phyloP scores from a whole-genome alignment of 2,113 vertebrate species.

The Cryptomyrus ogoouensis region DNA sequence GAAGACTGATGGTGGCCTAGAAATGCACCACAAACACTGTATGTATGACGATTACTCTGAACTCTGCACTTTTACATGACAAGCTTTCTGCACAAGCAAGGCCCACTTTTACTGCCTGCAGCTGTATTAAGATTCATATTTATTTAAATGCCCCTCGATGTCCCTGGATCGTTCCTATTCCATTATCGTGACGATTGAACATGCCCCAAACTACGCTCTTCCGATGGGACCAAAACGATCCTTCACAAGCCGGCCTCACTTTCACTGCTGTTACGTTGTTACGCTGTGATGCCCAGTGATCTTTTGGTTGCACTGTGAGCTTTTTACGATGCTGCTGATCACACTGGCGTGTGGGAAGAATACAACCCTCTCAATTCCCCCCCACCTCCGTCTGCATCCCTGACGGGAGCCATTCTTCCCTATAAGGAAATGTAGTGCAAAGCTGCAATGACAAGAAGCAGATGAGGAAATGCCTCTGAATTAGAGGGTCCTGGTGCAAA shows the following conservation, averaged over 20 bases:
- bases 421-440: slow-evolving; percentile 53
- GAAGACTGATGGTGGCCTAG: background rate
- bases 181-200: background rate
- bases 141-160: background rate
- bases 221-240: background rate
- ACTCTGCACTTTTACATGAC: background rate
- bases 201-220: background rate
- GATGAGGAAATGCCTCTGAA: slow-evolving; percentile 47
- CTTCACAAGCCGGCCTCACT: background rate
- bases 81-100: background rate
- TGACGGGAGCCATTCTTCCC: slow-evolving; percentile 42
- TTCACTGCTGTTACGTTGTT: background rate
- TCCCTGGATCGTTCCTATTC: background rate
- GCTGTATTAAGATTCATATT: background rate
- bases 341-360: background rate
- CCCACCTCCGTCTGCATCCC: background rate
- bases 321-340: background rate
- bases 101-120: background rate
- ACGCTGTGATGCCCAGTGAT: background rate
- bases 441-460: slow-evolving; percentile 37
- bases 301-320: background rate
- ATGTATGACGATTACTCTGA: background rate
- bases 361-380: background rate
- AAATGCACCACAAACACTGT: background rate
- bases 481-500: slow-evolving; percentile 28